phyloP scores from a whole-genome alignment of 1,140 invertebrate genomes.

The Halesus radiatus region DNA sequence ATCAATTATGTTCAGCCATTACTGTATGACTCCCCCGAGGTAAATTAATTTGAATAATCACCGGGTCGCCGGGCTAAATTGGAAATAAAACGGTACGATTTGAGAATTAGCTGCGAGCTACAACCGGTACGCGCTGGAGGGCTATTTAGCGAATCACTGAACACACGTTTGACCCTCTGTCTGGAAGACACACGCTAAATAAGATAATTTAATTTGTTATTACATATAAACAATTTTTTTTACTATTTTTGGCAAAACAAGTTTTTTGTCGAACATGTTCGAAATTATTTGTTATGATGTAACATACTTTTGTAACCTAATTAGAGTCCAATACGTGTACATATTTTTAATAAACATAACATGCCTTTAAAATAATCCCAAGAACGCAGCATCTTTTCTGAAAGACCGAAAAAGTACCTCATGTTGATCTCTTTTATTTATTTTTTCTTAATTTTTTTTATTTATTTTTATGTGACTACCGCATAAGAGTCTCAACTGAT shows the following conservation, averaged over 20 bases:
- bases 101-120: not conserved
- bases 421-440: too few species aligned
- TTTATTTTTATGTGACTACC: not conserved
- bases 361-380: too few species aligned
- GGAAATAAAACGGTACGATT: slow-evolving; percentile 41
- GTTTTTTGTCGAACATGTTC: not conserved
- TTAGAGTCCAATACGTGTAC: too few species aligned
- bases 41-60: slow-evolving; percentile 43
- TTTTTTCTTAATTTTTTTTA: too few species aligned
- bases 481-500: too few species aligned
- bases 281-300: too few species aligned
- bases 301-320: too few species aligned
- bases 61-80: slow-evolving; percentile 21
- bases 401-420: too few species aligned
- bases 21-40: slow-evolving; percentile 25
- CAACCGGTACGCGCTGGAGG: not conserved
- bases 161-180: slow-evolving; percentile 9
- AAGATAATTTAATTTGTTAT: not conserved
- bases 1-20: slow-evolving; percentile 44
- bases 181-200: not conserved
- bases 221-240: too few species aligned
- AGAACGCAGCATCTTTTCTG: too few species aligned
- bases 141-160: not conserved
- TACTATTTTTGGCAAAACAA: too few species aligned
- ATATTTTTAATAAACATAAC: too few species aligned